Base-by-base conservation (phyloP, 2,888 invertebrate genomes). In the Cephus runcator region DNA sequence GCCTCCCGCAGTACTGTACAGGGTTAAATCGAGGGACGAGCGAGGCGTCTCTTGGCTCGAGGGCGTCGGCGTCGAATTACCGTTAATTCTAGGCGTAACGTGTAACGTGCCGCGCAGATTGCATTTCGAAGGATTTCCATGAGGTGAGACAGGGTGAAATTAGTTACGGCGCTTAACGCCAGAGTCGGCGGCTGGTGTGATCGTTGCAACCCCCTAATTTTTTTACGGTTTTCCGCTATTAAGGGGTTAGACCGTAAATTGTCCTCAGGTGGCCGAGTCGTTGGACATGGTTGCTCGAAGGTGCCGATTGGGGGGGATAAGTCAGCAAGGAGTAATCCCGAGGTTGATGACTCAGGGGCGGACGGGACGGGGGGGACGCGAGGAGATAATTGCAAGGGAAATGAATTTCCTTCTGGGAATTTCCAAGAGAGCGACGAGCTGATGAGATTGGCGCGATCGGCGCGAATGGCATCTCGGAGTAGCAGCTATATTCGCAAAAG, bases 121-220 rank as follows among this genome's bases (percentile, higher is more conserved):
- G 34, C 15, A 30, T 73, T 76, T 34, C 33, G 35, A 34, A 69
- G 68, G 56, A 23, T 73, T 75, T 35, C 77, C 73, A 69, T 77
- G 81, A 56, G 82, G 81, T 77, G 80, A 79, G 79, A 69, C 68
- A 69, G 74, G 11, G 71, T 56, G 71, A 80, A 71, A 83, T 84
- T 81, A 77, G 84, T 83, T 79, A 82, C 83, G 84, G 78, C 79
- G 82, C 81, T 84, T 82, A 81, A 74, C 75, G 71, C 75, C 77
- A 79, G 74, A 76, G 76, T 35, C 77, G 40, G n/a, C 77, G 40
- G n/a, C 73, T 74, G 77, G 35, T 79, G 76, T 68, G 77, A 69
- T 36, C 40, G 77, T 34, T 73, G 69, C 56, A 56, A 56, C 56
- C 56, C 56, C 56, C 23, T 23, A 23, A 56, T 23, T 56, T 23